Evolutionary conservation across 2,888 invertebrate species (phyloP).

Genomic region (Odontocolon sp.): DNA sequence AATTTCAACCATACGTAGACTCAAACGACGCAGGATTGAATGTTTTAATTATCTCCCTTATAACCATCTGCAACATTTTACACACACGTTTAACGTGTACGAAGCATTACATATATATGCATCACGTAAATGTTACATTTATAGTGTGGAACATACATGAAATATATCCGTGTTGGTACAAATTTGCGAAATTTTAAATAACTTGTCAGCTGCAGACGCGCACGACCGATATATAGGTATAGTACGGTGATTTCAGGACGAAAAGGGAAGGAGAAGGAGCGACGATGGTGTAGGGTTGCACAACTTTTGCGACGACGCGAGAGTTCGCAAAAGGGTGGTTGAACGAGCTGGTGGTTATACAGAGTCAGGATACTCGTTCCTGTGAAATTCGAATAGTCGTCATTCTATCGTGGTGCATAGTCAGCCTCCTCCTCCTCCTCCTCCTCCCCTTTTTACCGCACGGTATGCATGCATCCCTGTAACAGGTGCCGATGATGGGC

Average conservation of each 20-base stretch:
- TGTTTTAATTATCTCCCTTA: too few species aligned
- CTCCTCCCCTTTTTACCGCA: too few species aligned
- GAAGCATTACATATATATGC: constrained; percentile 32
- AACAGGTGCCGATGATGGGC: too few species aligned
- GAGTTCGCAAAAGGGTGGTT: not conserved
- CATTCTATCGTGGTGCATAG: too few species aligned
- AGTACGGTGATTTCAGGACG: constrained; percentile 62
- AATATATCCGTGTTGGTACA: constrained; percentile 31
- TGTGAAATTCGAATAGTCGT: constrained; percentile 51
- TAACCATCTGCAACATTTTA: too few species aligned
- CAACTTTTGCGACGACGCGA: not conserved
- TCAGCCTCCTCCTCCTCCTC: too few species aligned
- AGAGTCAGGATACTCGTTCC: constrained; percentile 8
- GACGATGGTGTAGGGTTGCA: not conserved
- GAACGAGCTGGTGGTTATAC: not conserved
- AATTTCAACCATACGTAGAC: too few species aligned
- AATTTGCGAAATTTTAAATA: constrained; percentile 64
- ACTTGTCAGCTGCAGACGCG: constrained; percentile 69
- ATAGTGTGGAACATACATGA: constrained; percentile 44
- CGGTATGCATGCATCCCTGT: too few species aligned
- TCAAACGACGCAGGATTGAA: too few species aligned
- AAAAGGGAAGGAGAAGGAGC: constrained; percentile 36
- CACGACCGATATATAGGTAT: constrained; percentile 42
- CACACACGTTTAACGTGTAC: too few species aligned
- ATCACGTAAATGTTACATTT: constrained; percentile 36